Evolutionary conservation across 2,888 invertebrate genomes (phyloP), one percentile per base, ranked within the genome.

Genomic region (Lasioglossum zephyrum): DNA sequence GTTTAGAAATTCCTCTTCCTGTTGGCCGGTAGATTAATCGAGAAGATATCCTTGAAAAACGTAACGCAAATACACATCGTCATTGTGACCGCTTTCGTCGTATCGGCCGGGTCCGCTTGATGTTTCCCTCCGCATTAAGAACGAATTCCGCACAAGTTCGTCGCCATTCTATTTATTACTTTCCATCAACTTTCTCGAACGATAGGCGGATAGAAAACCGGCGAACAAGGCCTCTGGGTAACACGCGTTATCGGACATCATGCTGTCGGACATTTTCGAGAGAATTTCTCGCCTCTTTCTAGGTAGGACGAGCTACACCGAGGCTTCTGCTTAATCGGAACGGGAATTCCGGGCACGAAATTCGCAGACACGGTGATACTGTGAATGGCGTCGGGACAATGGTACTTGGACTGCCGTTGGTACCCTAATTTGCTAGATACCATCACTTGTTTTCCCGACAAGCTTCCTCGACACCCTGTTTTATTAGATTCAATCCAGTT

Each of bases 1-100:
- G 63, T 87, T 87, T 87, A 87, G 79, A 87, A 87, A 87, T 84
- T 87, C 84, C 26, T 53, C 76, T 86, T 87, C 87, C 87, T 80
- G 83, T 63, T 63, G 36, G 41, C 66, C 66, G 70, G 73, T 63
- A 73, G 87, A 84, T 84, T 77, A 87, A 87, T 87, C 79, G 81
- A 5, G 18, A 69, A 70, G 81, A 87, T 84, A 84, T 79, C 77
- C 69, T 79, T 57, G 79, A 72, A 79, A 70, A 60, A 69, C 36
- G 70, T 41, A 79, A 77, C 63, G 73, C 26, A 47, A 86, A 53
- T n/a, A 86, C 22, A 81, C 66, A 81, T 47, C 53, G 63, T 78
- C 75, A 57, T 81, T 70, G 47, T 44, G n/a, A 31, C 13, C 13
- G 73, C 80, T 84, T 87, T 87, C 87, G 60, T 53, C 53, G 53